Evolutionary conservation across 30 jellyfish, hydroid and myxozoan species (phyloP), one percentile per base, ranked within the genome.

Genomic region (Turritopsis rubra): DNA sequence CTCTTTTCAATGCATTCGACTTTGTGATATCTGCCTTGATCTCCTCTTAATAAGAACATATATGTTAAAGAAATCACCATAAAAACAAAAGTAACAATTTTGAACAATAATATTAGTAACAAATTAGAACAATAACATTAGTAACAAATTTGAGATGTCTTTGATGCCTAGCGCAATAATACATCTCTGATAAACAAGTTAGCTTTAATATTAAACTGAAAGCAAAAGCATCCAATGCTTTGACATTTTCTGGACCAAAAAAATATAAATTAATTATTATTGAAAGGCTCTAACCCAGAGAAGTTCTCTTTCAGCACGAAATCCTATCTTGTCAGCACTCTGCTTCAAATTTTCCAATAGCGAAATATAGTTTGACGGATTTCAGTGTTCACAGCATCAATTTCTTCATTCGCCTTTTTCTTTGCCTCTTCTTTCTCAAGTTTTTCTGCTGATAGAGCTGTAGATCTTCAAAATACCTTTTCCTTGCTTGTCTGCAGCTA

Each of bases 341-440:
- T 54, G 18, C 72, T 54, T 54, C n/a, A 54, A 72, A 23, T 72
- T 72, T 72, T 72, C 80, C 16, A 72, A 16, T n/a, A 72, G 52
- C 28, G 41, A 72, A 72, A n/a, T n/a, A 72, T 18, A 18, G 80
- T 72, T 72, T 72, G 80, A 16, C 80, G 41, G 28, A 72, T 72
- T 72, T 72, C 80, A 72, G 80, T 72, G 72, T 54, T 54, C 72
- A 54, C 72, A 54, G 72, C 17, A 72, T 24, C 80, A 24, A 72
- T 72, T 28, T 72, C 41, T 72, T 72, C 80, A 72, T 72, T 72
- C 18, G 23, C 80, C 28, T 72, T 24, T 18, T 72, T 72, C 41
- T 18, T 72, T 72, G 41, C 72, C 41, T 72, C 80, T 24, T 72
- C 80, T 72, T 72, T 72, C 80, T 72, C 80, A 16, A 72, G 23